phyloP scores from a whole-genome alignment of 2,797 vertebrate genomes.

The Megalops cyprinoides region DNA sequence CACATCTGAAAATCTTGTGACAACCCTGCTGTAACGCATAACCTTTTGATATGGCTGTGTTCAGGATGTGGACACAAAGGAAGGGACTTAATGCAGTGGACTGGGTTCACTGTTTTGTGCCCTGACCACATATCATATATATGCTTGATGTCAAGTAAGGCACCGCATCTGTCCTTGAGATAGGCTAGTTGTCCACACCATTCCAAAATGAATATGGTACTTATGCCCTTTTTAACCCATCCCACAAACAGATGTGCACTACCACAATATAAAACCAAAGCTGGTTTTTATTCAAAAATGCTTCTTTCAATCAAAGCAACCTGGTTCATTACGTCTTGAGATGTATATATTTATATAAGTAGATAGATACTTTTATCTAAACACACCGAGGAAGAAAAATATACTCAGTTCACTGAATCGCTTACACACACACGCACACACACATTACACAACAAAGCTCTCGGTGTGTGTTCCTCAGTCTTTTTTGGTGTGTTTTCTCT shows the following conservation, averaged over 20 bases:
- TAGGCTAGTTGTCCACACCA: background rate
- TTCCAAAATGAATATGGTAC: background rate
- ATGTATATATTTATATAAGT: constrained; percentile 20
- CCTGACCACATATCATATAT: background rate
- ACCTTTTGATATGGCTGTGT: too few relatives aligned
- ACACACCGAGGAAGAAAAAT: constrained; percentile 3
- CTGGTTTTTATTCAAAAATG: constrained; percentile 9
- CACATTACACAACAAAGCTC: constrained; percentile 11
- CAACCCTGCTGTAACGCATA: too few relatives aligned
- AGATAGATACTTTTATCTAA: constrained; percentile 13
- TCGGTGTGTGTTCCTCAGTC: background rate
- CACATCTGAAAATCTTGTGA: too few relatives aligned
- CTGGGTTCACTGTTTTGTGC: too few relatives aligned
- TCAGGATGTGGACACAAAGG: too few relatives aligned
- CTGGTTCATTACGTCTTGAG: background rate
- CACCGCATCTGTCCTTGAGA: background rate
- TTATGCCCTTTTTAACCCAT: background rate
- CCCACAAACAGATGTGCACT: background rate
- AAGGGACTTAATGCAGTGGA: too few relatives aligned
- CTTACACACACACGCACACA: constrained; percentile 5
- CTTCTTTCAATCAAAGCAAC: constrained; percentile 17
- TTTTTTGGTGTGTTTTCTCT: background rate
- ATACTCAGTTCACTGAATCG: constrained; percentile 10
- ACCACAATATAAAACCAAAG: background rate
- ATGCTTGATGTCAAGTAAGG: background rate